These are phyloP conservation scores for Onychomys leucogaster DNA, from an alignment of 2,797 vertebrate genomes.

Conservation along the genomic window DNA sequence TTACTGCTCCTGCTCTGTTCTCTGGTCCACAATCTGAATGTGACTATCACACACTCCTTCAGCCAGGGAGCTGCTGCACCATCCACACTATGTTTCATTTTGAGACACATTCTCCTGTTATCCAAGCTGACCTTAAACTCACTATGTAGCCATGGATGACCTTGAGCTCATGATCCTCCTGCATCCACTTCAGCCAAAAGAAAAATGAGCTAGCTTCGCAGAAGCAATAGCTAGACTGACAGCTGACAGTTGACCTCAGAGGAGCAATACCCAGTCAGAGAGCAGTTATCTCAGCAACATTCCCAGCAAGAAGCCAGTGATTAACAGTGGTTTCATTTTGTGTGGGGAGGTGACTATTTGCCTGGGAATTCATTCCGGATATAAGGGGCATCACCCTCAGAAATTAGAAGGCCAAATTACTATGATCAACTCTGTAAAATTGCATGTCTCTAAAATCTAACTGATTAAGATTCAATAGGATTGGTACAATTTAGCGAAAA, in stretches of 20 bases:
- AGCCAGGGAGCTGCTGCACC: background rate
- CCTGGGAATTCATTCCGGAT: background rate
- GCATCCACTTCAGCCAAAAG: background rate
- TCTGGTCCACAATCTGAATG: background rate
- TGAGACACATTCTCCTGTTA: background rate
- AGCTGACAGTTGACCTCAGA: background rate
- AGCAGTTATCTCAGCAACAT: background rate
- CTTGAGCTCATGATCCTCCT: background rate
- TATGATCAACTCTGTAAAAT: background rate
- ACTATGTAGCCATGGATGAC: background rate
- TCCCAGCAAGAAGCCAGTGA: background rate
- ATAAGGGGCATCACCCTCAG: background rate
- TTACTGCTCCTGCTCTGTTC: background rate
- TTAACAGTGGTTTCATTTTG: background rate
- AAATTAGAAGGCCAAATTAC: slow-evolving; percentile 35
- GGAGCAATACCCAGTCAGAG: background rate
- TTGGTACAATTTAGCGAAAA: slow-evolving; percentile 30
- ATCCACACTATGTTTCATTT: background rate
- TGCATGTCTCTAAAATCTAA: background rate
- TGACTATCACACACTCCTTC: background rate
- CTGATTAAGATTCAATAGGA: background rate
- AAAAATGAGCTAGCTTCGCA: background rate
- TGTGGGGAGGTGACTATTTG: background rate
- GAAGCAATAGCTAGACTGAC: background rate
- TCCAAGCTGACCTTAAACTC: background rate